Base-by-base conservation (phyloP, 2,797 vertebrate species). In the Enteromius mattozi region DNA sequence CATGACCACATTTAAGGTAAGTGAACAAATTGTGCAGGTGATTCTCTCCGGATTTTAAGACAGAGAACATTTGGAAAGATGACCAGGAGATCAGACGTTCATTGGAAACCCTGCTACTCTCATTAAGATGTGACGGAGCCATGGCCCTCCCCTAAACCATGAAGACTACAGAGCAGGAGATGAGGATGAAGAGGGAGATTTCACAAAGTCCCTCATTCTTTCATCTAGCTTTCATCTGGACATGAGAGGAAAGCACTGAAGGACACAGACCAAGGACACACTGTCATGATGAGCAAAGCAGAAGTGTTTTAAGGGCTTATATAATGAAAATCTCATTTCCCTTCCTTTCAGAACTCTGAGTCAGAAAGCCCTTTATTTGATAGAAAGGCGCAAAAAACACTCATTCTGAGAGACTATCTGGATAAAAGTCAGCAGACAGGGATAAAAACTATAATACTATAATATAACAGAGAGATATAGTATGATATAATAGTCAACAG, bases 261-360 rank as follows among this genome's bases (percentile, higher is more conserved):
- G 30, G 74, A 82, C 72, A 82, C 33, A 75, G 63, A 35, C 3
- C 74, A 82, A 65, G 61, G 78, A 30, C 45, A 45, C 4, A 21
- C 47, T 47, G 71, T 61, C 33, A 10, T 51, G 84, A 19, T 35
- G 30, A 66, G 42, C 24, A 30, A 81, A 65, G 40, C 70, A 63
- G 27, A 82, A 47, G 56, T 19, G 42, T 56, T 61, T 47, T 24
- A 82, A 82, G 80, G 30, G 8, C 13, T 74, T 42, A 51, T 17
- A 49, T 63, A 37, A 75, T 16, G 24, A 47, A 74, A 74, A 49
- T 65, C 70, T 35, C 1, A 63, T 65, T 82, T 61, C 35, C 56
- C 56, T 72, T 72, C 0, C 6, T 59, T 59, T 42, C 68, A 35
- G 54, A 81, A 45, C 3, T 72, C 45, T 0, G 42, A 45, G 37